Base-by-base conservation (phyloP, 64 coral and sea anemone genomes). In the Montipora cactus region DNA sequence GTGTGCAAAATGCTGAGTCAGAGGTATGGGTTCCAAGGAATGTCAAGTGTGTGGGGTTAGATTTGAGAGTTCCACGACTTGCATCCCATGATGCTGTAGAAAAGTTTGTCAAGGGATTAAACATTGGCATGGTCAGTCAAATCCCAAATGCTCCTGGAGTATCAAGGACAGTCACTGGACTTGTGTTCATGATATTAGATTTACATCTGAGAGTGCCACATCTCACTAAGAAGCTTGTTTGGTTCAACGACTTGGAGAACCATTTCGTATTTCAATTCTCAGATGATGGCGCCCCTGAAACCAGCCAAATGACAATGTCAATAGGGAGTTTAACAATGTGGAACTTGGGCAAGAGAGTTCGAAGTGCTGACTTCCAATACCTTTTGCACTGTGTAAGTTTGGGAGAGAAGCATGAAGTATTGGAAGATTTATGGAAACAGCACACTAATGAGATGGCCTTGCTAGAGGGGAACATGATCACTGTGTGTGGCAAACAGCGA, bases 361-460 rank as follows among this genome's bases (percentile, higher is more conserved):
- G 83, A 13, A 87, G 83, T 16, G 1, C 52, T 6, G 83, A 87
- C 6, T 87, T 69, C 83, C 55, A 87, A 23, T 87, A 87, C 83
- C 15, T 87, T 18, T 58, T 87, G 6, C 83, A 87, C 44, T 87
- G 62, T 46, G 23, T 87, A 18, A 69, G 59, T 44, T 45, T 10
- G 9, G 62, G 52, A 28, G 83, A 87, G 47, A 87, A 87, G 83
- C 12, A 19, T 4, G 64, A 13, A 76, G 21, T 45, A 19, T 23
- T 76, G 73, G 73, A 76, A 44, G 22, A 76, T 44, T 7, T 76
- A 76, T 44, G 37, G 23, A 76, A 37, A 3, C 73, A 45, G 67
- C 77, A 0, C 52, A 66, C 47, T 1, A 18, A 90, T 50, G 76
- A 90, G 61, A 90, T 90, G 88, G 61, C 67, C 49, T 79, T 90